These are phyloP conservation scores for Oreortyx pictus DNA, from an alignment of 2,797 vertebrate genomes.

Conservation along the genomic window DNA sequence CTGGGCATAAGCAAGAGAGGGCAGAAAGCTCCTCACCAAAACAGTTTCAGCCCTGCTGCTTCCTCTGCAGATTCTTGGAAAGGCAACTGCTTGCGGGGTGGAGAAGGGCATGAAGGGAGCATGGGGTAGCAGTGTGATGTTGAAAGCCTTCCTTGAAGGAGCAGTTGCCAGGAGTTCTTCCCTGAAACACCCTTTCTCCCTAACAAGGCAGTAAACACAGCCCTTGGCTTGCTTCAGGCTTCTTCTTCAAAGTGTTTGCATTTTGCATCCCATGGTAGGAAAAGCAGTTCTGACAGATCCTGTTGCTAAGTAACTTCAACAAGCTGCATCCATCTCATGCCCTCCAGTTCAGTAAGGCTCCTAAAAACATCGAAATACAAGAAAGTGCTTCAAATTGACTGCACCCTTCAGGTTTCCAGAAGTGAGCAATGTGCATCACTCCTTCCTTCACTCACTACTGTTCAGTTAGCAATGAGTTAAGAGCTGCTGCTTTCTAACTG, in stretches of 20 bases:
- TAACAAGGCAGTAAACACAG: neutral
- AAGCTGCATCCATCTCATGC: neutral
- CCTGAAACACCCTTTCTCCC: neutral
- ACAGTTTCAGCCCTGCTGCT: neutral
- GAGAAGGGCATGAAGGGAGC: rapidly evolving
- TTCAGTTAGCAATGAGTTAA: neutral
- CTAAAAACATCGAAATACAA: neutral
- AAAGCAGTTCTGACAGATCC: neutral
- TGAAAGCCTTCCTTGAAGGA: neutral
- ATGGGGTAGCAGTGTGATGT: neutral
- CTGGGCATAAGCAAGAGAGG: neutral
- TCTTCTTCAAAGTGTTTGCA: neutral
- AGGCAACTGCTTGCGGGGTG: rapidly evolving
- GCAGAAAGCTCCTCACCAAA: neutral
- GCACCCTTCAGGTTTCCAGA: neutral
- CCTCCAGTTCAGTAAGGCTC: neutral
- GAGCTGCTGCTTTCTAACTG: neutral
- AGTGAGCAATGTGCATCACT: neutral
- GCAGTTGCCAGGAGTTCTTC: neutral
- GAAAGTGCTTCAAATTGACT: neutral
- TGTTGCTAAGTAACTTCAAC: neutral
- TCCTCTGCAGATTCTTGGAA: neutral
- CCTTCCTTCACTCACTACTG: neutral
- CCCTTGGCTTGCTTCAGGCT: neutral
- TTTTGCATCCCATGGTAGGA: neutral